Percentiles rank a stretch among this genome's conserved stretches.
Conservation (phyloP, 1,140 invertebrate species). For the Thaumatotibia leucotreta region DNA sequence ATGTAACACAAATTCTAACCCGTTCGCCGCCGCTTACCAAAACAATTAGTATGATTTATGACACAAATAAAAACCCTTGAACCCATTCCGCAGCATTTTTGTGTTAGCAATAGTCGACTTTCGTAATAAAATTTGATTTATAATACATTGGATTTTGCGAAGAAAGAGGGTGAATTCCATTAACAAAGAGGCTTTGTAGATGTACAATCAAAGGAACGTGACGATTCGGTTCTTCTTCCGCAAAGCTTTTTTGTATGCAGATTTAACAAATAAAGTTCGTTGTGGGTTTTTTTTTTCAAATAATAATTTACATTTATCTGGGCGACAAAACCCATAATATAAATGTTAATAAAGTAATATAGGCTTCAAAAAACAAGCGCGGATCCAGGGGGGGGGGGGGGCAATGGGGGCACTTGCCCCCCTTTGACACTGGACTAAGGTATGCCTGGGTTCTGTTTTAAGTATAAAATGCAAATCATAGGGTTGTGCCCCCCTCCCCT, state of each 20-base stretch:
- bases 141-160: conserved; percentile 38
- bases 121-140: conserved; percentile 58
- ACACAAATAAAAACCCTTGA: conserved; percentile 57
- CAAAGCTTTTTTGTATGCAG: neutral
- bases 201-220: neutral
- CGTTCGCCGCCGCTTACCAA: conserved; percentile 33
- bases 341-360: too few species aligned
- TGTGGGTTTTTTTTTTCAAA: too few species aligned
- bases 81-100: conserved; percentile 53
- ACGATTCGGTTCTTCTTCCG: neutral
- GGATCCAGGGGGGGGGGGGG: too few species aligned
- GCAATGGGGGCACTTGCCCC: too few species aligned
- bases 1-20: conserved; percentile 22
- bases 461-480: too few species aligned
- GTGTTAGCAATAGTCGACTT: conserved; percentile 49
- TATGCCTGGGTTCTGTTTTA: too few species aligned
- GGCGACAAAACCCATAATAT: too few species aligned
- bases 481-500: too few species aligned
- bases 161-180: conserved; percentile 8
- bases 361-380: too few species aligned
- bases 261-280: neutral
- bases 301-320: too few species aligned
- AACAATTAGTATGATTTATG: conserved; percentile 67
- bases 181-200: neutral
- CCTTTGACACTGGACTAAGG: too few species aligned